Percentiles rank a stretch among this genome's conserved stretches.
phyloP scores from a whole-genome alignment of 2,113 vertebrate species.

The Rhea pennata region DNA sequence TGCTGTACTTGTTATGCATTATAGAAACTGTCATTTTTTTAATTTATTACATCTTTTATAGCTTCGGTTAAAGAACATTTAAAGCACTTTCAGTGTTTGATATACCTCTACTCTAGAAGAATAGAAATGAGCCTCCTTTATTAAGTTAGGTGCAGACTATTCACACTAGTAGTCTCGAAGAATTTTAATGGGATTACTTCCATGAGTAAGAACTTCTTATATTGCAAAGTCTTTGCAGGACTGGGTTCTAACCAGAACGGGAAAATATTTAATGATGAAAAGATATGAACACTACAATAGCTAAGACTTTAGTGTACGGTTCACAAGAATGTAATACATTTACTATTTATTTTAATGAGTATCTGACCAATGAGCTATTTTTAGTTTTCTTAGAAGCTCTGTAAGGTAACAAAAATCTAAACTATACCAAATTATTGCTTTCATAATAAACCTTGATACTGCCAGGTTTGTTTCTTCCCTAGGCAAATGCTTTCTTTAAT shows the following conservation, averaged over 20 bases:
- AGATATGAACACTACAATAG: not conserved
- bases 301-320: not conserved
- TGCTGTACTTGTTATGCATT: not conserved
- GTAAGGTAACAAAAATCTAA: not conserved
- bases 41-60: constrained; percentile 38
- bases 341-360: not conserved
- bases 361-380: not conserved
- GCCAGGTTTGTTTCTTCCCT: not conserved
- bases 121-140: constrained; percentile 21
- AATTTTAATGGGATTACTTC: constrained; percentile 28
- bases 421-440: not conserved
- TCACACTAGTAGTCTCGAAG: not conserved
- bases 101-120: constrained; percentile 7
- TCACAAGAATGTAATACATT: not conserved
- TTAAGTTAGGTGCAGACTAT: constrained; percentile 21
- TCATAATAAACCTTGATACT: not conserved
- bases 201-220: not conserved
- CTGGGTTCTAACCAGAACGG: not conserved
- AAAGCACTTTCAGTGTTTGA: constrained; percentile 30
- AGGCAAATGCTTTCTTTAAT: not conserved
- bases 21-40: constrained; percentile 10
- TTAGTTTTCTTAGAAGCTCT: not conserved
- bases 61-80: constrained; percentile 36
- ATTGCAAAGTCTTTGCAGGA: not conserved
- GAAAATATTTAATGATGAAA: not conserved